Percentiles rank a stretch among this genome's conserved stretches.
phyloP scores from a whole-genome alignment of 2,797 vertebrate species.

The Oryzias dopingdopingensis region DNA sequence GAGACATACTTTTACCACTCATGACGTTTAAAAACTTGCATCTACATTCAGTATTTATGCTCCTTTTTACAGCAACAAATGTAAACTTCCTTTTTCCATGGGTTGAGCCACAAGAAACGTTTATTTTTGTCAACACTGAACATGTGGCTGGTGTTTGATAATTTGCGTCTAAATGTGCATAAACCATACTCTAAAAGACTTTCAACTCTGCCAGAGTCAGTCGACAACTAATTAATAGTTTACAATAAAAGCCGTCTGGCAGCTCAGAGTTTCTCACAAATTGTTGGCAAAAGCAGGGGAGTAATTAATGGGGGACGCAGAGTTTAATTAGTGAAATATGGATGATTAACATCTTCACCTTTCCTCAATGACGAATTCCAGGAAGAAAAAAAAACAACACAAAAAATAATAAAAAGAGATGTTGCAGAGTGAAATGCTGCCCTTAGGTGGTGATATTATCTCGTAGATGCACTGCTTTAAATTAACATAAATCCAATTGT shows the following conservation, averaged over 20 bases:
- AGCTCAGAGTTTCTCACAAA: slow-evolving; percentile 71
- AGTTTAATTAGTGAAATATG: slow-evolving; percentile 80
- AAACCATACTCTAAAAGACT: slow-evolving; percentile 56
- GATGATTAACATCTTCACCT: slow-evolving; percentile 80
- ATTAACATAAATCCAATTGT: background rate
- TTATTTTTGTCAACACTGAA: slow-evolving; percentile 38
- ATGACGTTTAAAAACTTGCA: background rate
- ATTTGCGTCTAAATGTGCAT: slow-evolving; percentile 44
- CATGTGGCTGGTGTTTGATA: slow-evolving; percentile 33
- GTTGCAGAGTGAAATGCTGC: slow-evolving; percentile 4
- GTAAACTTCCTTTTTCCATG: slow-evolving; percentile 1
- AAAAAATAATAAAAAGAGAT: slow-evolving; percentile 17
- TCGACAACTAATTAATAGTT: slow-evolving; percentile 80
- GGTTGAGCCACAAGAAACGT: slow-evolving; percentile 12
- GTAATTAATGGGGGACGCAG: slow-evolving; percentile 75
- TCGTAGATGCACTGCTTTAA: slow-evolving; percentile 10
- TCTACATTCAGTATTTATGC: background rate
- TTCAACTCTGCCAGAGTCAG: slow-evolving; percentile 69
- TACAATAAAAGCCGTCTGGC: slow-evolving; percentile 71
- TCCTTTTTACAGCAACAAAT: no score
- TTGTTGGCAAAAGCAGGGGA: slow-evolving; percentile 65
- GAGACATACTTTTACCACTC: background rate
- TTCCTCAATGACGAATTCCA: slow-evolving; percentile 65
- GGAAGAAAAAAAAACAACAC: slow-evolving; percentile 18
- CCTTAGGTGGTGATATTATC: slow-evolving; percentile 10